Evolutionary conservation across 2,797 vertebrate genomes (phyloP).

Genomic region (Onychomys leucogaster): DNA sequence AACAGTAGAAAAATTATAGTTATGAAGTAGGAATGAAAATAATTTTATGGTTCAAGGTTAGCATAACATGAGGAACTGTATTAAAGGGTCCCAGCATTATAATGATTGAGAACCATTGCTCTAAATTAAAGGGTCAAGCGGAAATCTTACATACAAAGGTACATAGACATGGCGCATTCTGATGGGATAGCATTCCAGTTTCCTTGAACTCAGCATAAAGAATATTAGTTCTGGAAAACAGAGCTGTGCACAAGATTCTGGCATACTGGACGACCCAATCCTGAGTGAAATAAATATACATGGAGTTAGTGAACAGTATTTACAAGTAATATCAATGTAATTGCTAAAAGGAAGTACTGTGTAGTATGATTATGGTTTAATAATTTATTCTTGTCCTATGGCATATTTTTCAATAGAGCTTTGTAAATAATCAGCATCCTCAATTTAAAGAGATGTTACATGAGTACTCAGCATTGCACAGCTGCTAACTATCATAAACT

Average conservation of each 20-base stretch:
- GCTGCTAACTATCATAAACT: constrained; percentile 19
- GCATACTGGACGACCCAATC: neutral
- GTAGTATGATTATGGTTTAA: constrained; percentile 7
- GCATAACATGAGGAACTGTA: neutral
- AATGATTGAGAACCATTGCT: neutral
- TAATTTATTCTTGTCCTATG: neutral
- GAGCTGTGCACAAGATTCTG: neutral
- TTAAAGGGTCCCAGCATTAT: neutral
- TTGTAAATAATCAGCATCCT: constrained; percentile 2
- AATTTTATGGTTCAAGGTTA: neutral
- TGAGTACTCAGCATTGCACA: neutral
- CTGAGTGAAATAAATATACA: constrained; percentile 60
- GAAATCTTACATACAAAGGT: neutral
- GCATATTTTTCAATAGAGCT: constrained; percentile 35
- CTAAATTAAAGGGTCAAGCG: neutral
- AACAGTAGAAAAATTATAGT: neutral
- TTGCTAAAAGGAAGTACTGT: neutral
- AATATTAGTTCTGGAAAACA: neutral
- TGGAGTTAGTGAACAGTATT: neutral
- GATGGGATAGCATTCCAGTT: neutral
- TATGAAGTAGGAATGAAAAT: neutral
- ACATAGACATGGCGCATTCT: neutral
- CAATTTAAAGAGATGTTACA: constrained; percentile 30
- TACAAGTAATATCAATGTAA: constrained; percentile 45
- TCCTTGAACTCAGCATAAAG: neutral